These are phyloP conservation scores for Metridium senile DNA, from an alignment of 92 coral and sea anemone genomes.

Conservation along the genomic window DNA sequence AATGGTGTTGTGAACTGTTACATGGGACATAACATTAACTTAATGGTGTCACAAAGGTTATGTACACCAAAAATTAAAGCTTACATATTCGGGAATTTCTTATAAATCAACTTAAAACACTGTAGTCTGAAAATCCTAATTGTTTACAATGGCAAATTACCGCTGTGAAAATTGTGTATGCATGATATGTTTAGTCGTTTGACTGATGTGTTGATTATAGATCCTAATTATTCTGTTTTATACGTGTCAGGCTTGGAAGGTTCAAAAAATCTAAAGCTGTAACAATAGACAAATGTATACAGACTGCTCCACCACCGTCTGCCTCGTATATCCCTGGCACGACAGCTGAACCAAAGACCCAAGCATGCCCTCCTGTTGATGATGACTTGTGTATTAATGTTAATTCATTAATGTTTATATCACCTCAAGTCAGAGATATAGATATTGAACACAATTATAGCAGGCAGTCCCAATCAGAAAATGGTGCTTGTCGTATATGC, in stretches of 20 bases:
- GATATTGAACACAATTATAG: neutral
- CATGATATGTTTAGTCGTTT: too few relatives aligned
- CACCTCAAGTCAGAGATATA: slow-evolving; percentile 39
- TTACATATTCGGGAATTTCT: too few relatives aligned
- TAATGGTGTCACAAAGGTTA: too few relatives aligned
- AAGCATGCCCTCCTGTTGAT: slow-evolving; percentile 4
- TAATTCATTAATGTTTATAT: slow-evolving; percentile 19
- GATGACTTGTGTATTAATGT: slow-evolving; percentile 53
- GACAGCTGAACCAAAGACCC: neutral
- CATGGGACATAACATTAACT: too few relatives aligned
- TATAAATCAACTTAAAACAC: too few relatives aligned
- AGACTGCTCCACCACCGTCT: neutral
- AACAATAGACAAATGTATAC: neutral
- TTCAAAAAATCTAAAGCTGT: neutral
- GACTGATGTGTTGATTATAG: too few relatives aligned
- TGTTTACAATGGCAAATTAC: too few relatives aligned
- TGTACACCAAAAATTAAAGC: too few relatives aligned
- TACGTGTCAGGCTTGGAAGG: neutral
- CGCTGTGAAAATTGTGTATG: too few relatives aligned
- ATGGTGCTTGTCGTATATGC: slow-evolving; percentile 1
- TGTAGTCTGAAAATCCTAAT: too few relatives aligned
- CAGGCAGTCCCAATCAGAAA: neutral
- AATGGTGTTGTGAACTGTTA: too few relatives aligned
- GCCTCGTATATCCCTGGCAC: neutral
- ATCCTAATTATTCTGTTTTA: too few relatives aligned